Evolutionary conservation across 1,140 invertebrate species (phyloP).

Genomic region (Drosophila paulistorum): DNA sequence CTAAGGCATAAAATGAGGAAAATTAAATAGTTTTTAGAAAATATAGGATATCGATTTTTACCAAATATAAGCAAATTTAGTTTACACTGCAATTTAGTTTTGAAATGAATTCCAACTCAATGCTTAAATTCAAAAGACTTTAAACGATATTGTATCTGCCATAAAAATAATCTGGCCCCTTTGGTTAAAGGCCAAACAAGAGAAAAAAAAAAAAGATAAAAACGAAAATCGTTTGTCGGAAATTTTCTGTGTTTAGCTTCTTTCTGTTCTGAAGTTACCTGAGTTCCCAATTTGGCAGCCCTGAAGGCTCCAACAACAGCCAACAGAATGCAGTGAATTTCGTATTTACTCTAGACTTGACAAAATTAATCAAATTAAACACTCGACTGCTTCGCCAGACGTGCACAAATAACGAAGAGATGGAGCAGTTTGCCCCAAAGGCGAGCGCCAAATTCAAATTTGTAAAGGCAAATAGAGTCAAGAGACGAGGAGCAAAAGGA

Average conservation of each 20-base stretch:
- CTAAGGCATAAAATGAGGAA: too few species aligned
- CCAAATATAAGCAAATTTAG: too few species aligned
- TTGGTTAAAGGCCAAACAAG: background rate
- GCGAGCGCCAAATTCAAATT: conserved; percentile 69
- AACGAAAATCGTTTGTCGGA: background rate
- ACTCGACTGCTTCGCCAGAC: conserved; percentile 78
- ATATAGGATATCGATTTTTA: too few species aligned
- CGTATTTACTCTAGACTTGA: conserved; percentile 78
- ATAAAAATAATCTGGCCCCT: background rate
- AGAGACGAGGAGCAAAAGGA: conserved; percentile 21
- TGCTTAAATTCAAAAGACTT: background rate
- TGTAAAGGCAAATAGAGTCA: conserved; percentile 49
- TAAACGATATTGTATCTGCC: background rate
- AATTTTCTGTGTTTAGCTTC: conserved; percentile 19
- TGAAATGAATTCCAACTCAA: too few species aligned
- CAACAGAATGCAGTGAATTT: conserved; percentile 61
- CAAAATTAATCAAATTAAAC: conserved; percentile 82
- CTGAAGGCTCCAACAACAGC: conserved; percentile 60
- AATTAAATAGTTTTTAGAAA: too few species aligned
- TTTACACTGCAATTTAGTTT: too few species aligned
- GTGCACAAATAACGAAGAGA: conserved; percentile 74
- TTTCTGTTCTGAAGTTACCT: conserved; percentile 34
- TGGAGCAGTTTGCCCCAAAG: conserved; percentile 37
- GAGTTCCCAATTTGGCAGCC: conserved; percentile 63
- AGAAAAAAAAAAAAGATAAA: background rate